A percentile compares a stretch with the other conserved stretches of the same genome.
Evolutionary conservation across 2,113 vertebrate species (phyloP).

Genomic region (Chaetodon auriga): DNA sequence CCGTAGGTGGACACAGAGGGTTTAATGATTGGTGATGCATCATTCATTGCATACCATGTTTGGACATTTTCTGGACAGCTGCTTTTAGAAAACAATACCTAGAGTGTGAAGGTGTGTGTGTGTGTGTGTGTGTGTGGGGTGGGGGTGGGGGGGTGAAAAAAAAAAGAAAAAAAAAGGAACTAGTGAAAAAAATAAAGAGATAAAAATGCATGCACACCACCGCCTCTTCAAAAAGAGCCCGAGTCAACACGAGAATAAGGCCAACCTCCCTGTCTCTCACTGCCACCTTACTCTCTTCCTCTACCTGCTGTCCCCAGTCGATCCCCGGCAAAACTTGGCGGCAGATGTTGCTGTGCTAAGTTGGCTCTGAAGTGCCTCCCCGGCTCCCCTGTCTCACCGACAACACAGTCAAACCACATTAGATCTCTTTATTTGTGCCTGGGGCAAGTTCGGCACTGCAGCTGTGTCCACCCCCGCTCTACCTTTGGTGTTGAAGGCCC

Average conservation of each 20-base stretch:
- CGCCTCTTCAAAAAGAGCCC: slow-evolving; percentile 85
- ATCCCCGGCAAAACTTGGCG: slow-evolving; percentile 88
- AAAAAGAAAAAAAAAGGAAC: neutral
- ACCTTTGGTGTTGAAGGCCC: slow-evolving; percentile 95
- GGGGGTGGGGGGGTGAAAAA: neutral
- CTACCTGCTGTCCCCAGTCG: slow-evolving; percentile 93
- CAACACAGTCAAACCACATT: slow-evolving; percentile 90
- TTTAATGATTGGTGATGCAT: slow-evolving; percentile 81
- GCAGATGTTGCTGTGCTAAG: slow-evolving; percentile 92
- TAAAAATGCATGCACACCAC: slow-evolving; percentile 30
- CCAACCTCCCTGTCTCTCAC: slow-evolving; percentile 72
- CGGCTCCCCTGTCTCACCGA: slow-evolving; percentile 88
- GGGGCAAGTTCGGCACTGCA: slow-evolving; percentile 92
- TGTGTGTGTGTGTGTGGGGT: too few species aligned
- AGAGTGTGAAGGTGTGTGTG: slow-evolving; percentile 57
- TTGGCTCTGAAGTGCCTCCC: slow-evolving; percentile 96
- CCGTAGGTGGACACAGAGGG: slow-evolving; percentile 33
- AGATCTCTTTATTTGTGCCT: slow-evolving; percentile 96
- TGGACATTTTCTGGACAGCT: slow-evolving; percentile 83
- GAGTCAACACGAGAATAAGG: slow-evolving; percentile 79
- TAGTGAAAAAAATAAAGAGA: slow-evolving; percentile 49
- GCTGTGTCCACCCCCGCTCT: slow-evolving; percentile 94
- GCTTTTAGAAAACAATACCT: slow-evolving; percentile 89
- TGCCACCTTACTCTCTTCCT: slow-evolving; percentile 86
- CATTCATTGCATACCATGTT: slow-evolving; percentile 90